Conservation (phyloP, 2,113 vertebrate species). For the Beaufortia kweichowensis region DNA sequence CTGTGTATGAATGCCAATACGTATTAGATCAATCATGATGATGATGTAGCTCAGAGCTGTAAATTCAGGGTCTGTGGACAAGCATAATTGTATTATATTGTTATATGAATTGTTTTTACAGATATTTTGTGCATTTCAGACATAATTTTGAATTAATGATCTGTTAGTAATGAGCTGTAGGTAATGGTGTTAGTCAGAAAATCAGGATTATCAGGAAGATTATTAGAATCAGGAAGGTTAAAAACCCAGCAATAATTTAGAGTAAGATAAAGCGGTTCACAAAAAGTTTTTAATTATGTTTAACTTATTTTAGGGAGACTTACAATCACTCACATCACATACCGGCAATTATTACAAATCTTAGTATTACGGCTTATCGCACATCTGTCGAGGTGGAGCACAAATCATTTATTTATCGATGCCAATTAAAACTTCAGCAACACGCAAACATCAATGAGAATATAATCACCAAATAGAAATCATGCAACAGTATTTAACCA, state of each 20-base stretch:
- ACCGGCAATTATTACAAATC: slow-evolving; percentile 68
- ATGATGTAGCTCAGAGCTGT: slow-evolving; percentile 21
- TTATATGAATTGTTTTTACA: too few relatives aligned
- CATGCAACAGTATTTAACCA: slow-evolving; percentile 72
- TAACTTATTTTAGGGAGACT: slow-evolving; percentile 20
- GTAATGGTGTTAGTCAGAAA: too few relatives aligned
- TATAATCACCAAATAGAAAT: slow-evolving; percentile 77
- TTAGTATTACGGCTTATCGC: slow-evolving; percentile 62
- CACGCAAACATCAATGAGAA: slow-evolving; percentile 78
- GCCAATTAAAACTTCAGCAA: slow-evolving; percentile 80
- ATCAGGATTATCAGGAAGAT: too few relatives aligned
- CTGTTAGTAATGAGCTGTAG: too few relatives aligned
- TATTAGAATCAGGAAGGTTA: too few relatives aligned
- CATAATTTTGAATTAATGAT: too few relatives aligned
- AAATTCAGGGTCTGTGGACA: too few relatives aligned
- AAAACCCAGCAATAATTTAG: too few relatives aligned
- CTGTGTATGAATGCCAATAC: slow-evolving; percentile 3
- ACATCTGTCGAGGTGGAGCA: slow-evolving; percentile 77
- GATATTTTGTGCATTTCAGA: too few relatives aligned
- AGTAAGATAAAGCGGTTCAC: slow-evolving; percentile 51
- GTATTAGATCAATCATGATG: not conserved
- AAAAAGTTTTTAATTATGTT: slow-evolving; percentile 23
- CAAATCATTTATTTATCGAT: slow-evolving; percentile 77
- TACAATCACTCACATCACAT: slow-evolving; percentile 60
- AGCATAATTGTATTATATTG: too few relatives aligned